phyloP scores from a whole-genome alignment of 2,113 vertebrate genomes.

The Pluvialis apricaria region DNA sequence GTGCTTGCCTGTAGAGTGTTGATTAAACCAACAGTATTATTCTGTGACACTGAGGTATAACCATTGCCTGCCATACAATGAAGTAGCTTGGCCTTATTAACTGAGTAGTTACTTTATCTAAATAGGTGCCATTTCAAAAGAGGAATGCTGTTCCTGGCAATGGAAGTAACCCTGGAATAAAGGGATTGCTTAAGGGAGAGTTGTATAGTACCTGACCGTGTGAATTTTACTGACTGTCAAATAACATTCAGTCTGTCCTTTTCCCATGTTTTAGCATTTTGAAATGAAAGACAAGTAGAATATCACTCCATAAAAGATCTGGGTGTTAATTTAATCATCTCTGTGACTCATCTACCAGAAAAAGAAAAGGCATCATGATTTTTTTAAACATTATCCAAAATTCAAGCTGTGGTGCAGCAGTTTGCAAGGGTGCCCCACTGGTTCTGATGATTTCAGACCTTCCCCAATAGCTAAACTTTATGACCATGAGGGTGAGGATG shows the following conservation, averaged over 20 bases:
- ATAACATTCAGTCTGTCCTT: neutral
- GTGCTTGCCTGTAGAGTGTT: neutral
- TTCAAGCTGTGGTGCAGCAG: slow-evolving; percentile 21
- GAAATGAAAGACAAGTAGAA: neutral
- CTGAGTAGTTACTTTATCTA: neutral
- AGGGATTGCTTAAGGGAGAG: neutral
- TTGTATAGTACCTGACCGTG: neutral
- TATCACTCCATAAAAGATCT: neutral
- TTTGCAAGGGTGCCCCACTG: neutral
- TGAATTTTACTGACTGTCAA: neutral
- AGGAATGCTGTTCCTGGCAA: neutral
- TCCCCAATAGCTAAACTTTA: slow-evolving; percentile 28
- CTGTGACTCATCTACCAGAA: neutral
- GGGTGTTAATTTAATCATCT: neutral
- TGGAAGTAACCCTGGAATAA: neutral
- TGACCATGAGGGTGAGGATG: slow-evolving; percentile 16
- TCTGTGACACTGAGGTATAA: neutral
- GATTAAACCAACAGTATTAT: neutral
- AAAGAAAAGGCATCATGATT: neutral
- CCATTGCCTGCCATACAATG: neutral
- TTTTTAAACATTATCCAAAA: slow-evolving; percentile 14
- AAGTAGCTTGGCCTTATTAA: neutral
- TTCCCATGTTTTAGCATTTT: neutral
- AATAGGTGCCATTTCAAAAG: neutral
- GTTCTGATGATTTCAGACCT: slow-evolving; percentile 23